phyloP scores from a whole-genome alignment of 2,113 vertebrate genomes.

The Platichthys flesus region DNA sequence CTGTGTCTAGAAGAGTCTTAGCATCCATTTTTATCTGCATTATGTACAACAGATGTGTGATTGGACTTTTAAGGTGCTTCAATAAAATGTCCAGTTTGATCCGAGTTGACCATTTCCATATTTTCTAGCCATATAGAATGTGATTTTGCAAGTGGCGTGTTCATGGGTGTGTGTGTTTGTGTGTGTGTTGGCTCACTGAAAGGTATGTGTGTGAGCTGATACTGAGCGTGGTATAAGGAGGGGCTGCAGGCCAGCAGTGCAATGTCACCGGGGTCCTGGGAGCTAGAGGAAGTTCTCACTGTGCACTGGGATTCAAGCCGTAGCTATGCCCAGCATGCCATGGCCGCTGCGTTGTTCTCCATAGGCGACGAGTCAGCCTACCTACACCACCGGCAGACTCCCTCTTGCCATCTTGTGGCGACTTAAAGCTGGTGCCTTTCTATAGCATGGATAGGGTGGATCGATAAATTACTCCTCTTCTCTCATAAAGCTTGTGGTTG shows the following conservation, averaged over 20 bases:
- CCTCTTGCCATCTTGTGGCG: conserved; percentile 78
- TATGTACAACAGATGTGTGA: conserved; percentile 16
- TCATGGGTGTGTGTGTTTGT: not conserved
- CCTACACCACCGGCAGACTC: conserved; percentile 61
- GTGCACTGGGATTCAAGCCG: conserved; percentile 81
- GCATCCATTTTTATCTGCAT: conserved; percentile 37
- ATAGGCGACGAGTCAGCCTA: conserved; percentile 57
- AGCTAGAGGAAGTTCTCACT: conserved; percentile 82
- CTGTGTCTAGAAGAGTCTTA: conserved; percentile 24
- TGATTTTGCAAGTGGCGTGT: conserved; percentile 31
- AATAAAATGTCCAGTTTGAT: conserved; percentile 25
- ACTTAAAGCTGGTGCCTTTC: conserved; percentile 31
- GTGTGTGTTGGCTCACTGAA: conserved; percentile 66
- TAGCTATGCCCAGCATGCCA: conserved; percentile 82
- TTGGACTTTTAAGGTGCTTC: conserved; percentile 13
- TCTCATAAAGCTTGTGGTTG: not conserved
- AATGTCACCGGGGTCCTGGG: conserved; percentile 80
- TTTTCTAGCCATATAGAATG: conserved; percentile 23
- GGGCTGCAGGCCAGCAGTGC: conserved; percentile 68
- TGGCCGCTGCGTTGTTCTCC: conserved; percentile 76
- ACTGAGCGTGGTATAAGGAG: conserved; percentile 66
- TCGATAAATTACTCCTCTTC: not conserved
- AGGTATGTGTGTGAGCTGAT: conserved; percentile 71
- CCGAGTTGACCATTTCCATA: conserved; percentile 8
- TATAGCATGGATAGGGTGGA: not conserved